Percentiles rank a stretch among this genome's conserved stretches.
Conservation (phyloP, 2,888 invertebrate genomes). For the Anarsia innoxiella region DNA sequence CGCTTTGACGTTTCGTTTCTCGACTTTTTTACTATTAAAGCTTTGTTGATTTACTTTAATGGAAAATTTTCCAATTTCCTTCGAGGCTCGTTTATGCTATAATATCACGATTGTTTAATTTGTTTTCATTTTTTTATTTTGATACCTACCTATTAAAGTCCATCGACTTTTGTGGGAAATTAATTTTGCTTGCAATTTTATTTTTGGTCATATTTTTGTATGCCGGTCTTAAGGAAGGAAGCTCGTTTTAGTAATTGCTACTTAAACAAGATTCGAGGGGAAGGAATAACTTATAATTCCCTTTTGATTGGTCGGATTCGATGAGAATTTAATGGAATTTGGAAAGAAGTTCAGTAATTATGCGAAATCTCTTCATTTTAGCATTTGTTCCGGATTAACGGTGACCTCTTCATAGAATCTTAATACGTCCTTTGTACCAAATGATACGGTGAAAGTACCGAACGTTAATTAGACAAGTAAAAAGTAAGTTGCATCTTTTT, state of each 20-base stretch:
- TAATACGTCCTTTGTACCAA: too few species aligned
- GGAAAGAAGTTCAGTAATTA: constrained; percentile 8
- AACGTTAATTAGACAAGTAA: too few species aligned
- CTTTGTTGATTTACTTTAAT: constrained; percentile 36
- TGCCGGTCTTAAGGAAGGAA: not conserved
- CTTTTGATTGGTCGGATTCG: constrained; percentile 22
- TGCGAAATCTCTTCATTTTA: not conserved
- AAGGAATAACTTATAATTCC: constrained; percentile 27
- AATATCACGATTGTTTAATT: not conserved
- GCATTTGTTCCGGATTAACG: not conserved
- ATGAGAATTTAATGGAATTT: constrained; percentile 21
- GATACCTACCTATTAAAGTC: too few species aligned
- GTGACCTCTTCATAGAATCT: not conserved
- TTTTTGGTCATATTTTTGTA: too few species aligned
- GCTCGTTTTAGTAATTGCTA: constrained; percentile 10
- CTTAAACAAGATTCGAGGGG: constrained; percentile 17
- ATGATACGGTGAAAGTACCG: too few species aligned
- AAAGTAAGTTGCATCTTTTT: too few species aligned
- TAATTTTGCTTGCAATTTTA: constrained; percentile 9
- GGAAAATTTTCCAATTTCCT: constrained; percentile 28
- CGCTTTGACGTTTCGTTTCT: constrained; percentile 27
- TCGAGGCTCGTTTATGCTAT: not conserved
- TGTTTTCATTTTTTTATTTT: not conserved
- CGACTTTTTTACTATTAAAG: constrained; percentile 26
- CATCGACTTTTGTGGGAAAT: too few species aligned